Percentiles rank a stretch among this genome's conserved stretches.
Conservation (phyloP, 2,888 invertebrate species). For the Amblyteles armatorius region DNA sequence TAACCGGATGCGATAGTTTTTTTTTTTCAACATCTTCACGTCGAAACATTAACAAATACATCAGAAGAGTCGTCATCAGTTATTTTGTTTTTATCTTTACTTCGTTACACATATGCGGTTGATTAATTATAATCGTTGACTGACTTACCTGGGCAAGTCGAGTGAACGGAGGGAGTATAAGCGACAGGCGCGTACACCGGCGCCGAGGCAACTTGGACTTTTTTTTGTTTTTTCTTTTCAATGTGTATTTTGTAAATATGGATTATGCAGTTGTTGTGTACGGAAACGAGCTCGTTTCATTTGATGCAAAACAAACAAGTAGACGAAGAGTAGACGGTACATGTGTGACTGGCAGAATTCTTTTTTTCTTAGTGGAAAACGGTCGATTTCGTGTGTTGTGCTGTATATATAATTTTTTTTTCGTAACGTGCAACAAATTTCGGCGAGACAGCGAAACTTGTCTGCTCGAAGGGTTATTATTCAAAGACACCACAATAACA, state of each 20-base stretch:
- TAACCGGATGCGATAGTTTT: background rate
- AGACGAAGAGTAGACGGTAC: slow-evolving; percentile 21
- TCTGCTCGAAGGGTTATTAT: slow-evolving; percentile 59
- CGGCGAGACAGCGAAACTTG: slow-evolving; percentile 62
- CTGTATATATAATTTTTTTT: slow-evolving; percentile 36
- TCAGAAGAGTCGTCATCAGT: slow-evolving; percentile 11
- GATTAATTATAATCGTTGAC: slow-evolving; percentile 64
- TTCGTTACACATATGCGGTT: slow-evolving; percentile 28
- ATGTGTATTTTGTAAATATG: slow-evolving; percentile 24
- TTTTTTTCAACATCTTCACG: background rate
- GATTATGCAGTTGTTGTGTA: slow-evolving; percentile 28
- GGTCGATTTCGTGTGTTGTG: slow-evolving; percentile 34
- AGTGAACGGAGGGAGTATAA: slow-evolving; percentile 61
- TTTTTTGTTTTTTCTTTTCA: slow-evolving; percentile 14
- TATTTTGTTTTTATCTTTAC: background rate
- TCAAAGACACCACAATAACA: slow-evolving; percentile 59
- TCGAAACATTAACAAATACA: background rate
- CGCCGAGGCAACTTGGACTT: slow-evolving; percentile 50
- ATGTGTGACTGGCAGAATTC: slow-evolving; percentile 20
- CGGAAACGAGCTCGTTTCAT: slow-evolving; percentile 33
- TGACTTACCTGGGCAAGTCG: slow-evolving; percentile 72
- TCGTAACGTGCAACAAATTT: slow-evolving; percentile 67
- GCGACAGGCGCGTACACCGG: slow-evolving; percentile 54
- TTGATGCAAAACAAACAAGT: slow-evolving; percentile 39
- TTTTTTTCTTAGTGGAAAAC: slow-evolving; percentile 3